These are phyloP conservation scores for Ascidia mentula DNA, from an alignment of 23 tunicate species.

Conservation along the genomic window DNA sequence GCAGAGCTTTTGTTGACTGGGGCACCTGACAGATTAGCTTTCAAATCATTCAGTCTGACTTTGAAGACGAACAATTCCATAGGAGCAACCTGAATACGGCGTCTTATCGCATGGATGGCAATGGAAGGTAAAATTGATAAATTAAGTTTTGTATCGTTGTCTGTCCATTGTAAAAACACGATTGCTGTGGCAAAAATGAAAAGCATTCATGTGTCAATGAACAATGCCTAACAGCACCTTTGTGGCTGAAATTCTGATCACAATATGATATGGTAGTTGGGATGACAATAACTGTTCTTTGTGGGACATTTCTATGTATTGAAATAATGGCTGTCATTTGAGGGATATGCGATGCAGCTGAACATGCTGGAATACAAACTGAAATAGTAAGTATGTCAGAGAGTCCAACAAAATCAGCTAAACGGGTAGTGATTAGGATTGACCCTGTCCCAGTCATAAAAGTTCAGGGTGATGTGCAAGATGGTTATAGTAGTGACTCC, in stretches of 20 bases:
- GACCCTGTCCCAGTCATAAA: conserved; percentile 29
- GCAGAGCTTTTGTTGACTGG: background rate
- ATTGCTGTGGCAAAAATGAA: background rate
- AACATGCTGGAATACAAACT: too few relatives aligned
- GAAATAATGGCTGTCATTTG: background rate
- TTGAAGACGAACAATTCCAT: background rate
- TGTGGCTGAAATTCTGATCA: background rate
- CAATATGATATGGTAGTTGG: background rate
- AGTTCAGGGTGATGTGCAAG: background rate
- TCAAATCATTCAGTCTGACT: conserved; percentile 1
- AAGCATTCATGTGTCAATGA: background rate
- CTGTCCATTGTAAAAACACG: background rate
- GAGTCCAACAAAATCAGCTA: conserved; percentile 30
- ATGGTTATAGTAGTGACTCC: background rate
- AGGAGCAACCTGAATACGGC: conserved; percentile 14
- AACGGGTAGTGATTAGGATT: conserved; percentile 42
- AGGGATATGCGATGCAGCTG: too few relatives aligned
- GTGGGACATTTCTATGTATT: background rate
- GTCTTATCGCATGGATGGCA: conserved; percentile 16
- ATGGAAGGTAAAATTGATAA: conserved; percentile 25
- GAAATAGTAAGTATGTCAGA: background rate
- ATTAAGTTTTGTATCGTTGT: conserved; percentile 5
- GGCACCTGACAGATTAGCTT: background rate
- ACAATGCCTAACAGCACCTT: background rate
- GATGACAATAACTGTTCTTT: background rate